Evolutionary conservation across 2,888 invertebrate species (phyloP).

Genomic region (Crematogaster levior): DNA sequence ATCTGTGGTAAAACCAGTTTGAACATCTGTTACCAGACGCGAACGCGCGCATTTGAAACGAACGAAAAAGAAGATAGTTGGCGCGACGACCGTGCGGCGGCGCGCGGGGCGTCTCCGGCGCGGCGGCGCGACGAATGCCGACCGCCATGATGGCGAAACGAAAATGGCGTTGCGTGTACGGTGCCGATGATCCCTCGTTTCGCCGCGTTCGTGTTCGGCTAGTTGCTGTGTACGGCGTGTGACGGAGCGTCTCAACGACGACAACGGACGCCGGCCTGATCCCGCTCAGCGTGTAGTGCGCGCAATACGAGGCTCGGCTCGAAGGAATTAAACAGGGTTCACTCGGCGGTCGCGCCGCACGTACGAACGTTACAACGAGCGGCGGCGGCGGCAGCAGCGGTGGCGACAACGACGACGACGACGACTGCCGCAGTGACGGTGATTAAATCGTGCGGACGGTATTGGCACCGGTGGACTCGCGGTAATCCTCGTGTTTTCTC

Average conservation of each 20-base stretch:
- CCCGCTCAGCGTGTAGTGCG: neutral
- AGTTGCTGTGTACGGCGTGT: neutral
- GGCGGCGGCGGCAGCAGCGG: neutral
- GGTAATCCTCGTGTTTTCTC: neutral
- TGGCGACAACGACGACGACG: neutral
- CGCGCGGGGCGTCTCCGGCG: constrained; percentile 40
- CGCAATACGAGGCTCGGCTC: neutral
- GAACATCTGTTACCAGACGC: neutral
- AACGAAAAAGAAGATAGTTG: neutral
- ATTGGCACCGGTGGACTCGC: constrained; percentile 13
- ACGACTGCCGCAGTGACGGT: constrained; percentile 42
- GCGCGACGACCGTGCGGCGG: constrained; percentile 15
- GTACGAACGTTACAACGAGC: constrained; percentile 33
- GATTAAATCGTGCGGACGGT: constrained; percentile 56
- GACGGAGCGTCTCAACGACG: neutral
- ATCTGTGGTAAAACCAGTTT: too few species aligned
- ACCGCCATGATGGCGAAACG: constrained; percentile 57
- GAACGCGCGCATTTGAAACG: neutral
- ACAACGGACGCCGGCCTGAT: neutral
- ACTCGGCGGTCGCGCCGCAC: constrained; percentile 35
- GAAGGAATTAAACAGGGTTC: neutral
- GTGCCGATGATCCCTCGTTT: constrained; percentile 71
- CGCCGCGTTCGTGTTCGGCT: constrained; percentile 51
- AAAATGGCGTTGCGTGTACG: constrained; percentile 79
- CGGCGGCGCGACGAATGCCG: too few species aligned